Percentiles rank a stretch among this genome's conserved stretches.
These are phyloP conservation scores for Porites lutea DNA, from an alignment of 64 coral and sea anemone species.

Conservation along the genomic window DNA sequence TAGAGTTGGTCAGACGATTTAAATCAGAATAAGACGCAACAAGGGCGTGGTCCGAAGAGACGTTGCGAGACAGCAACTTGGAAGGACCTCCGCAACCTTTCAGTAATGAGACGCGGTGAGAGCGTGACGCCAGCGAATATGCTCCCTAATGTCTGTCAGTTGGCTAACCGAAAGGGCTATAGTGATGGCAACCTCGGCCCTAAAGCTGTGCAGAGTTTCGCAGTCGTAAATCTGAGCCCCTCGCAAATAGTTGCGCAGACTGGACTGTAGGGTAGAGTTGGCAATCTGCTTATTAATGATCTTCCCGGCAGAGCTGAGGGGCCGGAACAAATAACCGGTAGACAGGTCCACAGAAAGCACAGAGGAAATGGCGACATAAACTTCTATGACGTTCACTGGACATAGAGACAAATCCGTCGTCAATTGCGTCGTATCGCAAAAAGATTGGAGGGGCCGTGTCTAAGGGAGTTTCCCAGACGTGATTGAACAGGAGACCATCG, in stretches of 20 bases:
- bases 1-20: neutral
- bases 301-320: too few species aligned
- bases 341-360: too few species aligned
- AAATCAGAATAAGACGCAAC: neutral
- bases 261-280: too few species aligned
- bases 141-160: neutral
- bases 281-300: too few species aligned
- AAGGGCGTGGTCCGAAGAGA: too few species aligned
- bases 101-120: conserved; percentile 20
- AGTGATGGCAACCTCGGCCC: conserved; percentile 12
- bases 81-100: conserved; percentile 27
- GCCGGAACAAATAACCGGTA: too few species aligned
- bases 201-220: conserved; percentile 49
- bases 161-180: conserved; percentile 7
- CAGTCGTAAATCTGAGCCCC: conserved; percentile 10
- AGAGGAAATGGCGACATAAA: too few species aligned
- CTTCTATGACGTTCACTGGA: neutral
- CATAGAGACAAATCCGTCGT: neutral
- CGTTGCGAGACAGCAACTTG: neutral
- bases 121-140: conserved; percentile 6
- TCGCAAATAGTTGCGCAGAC: neutral
- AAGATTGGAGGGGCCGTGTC: conserved; percentile 32
- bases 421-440: neutral
- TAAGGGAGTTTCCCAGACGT: conserved; percentile 6
- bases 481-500: conserved; percentile 47